These are phyloP conservation scores for Myopa tessellatipennis DNA, from an alignment of 2,888 invertebrate genomes.

Conservation along the genomic window DNA sequence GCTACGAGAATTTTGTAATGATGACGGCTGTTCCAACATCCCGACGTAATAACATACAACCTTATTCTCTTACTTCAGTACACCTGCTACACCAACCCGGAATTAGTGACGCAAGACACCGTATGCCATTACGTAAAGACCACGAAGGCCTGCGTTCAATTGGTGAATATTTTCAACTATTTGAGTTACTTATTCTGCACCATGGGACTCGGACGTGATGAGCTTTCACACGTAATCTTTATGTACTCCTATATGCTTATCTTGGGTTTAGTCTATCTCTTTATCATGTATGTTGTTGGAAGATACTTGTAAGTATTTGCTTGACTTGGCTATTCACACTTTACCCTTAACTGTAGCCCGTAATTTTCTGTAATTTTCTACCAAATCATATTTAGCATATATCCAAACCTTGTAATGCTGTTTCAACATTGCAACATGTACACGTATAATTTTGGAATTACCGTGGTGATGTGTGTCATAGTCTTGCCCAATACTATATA, in stretches of 20 bases:
- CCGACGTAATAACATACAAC: too few species aligned
- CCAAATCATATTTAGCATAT: constrained; percentile 13
- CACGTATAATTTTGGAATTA: constrained; percentile 27
- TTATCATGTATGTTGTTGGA: constrained; percentile 19
- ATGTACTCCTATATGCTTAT: background rate
- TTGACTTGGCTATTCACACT: too few species aligned
- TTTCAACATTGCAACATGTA: constrained; percentile 3
- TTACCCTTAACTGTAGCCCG: too few species aligned
- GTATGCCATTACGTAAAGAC: constrained; percentile 27
- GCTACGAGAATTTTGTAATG: too few species aligned
- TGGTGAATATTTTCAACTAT: constrained; percentile 33
- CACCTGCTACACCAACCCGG: constrained; percentile 11
- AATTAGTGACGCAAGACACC: background rate
- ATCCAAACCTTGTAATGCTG: constrained; percentile 36
- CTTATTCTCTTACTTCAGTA: constrained; percentile 1
- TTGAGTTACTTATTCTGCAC: constrained; percentile 32
- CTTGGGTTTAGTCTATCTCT: background rate
- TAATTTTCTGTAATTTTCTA: too few species aligned
- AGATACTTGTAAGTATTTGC: constrained; percentile 36
- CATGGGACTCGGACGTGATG: background rate
- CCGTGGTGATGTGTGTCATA: constrained; percentile 22
- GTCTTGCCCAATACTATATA: constrained; percentile 20
- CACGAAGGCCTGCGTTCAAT: constrained; percentile 26
- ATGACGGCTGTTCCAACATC: too few species aligned
- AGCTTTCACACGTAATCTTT: background rate